Evolutionary conservation across 2,888 invertebrate species (phyloP).

Genomic region (Nezara viridula): DNA sequence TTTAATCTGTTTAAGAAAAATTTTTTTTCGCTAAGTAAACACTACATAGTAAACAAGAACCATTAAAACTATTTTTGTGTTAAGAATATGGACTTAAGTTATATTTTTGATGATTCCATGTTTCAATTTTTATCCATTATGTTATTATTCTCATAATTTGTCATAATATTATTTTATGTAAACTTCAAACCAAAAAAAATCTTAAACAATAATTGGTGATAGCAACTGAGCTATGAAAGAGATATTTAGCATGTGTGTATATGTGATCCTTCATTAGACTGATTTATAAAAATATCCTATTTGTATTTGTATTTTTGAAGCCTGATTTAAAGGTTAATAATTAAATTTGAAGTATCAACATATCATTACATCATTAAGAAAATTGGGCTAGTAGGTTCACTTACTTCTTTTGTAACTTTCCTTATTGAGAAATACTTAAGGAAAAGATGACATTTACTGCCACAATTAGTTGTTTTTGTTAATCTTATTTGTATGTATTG

Average conservation of each 20-base stretch:
- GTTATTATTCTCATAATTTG: not conserved
- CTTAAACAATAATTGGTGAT: not conserved
- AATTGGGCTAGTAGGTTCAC: not conserved
- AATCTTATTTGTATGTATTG: not conserved
- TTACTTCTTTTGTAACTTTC: not conserved
- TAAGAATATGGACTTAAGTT: not conserved
- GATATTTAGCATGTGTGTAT: not conserved
- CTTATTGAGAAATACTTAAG: not conserved
- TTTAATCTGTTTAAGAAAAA: too few species aligned
- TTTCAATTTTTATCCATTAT: not conserved
- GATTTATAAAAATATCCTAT: slow-evolving; percentile 19
- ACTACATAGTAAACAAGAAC: too few species aligned
- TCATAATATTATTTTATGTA: not conserved
- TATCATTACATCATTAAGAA: slow-evolving; percentile 1
- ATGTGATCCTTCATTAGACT: not conserved
- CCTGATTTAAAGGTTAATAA: not conserved
- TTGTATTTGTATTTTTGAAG: not conserved
- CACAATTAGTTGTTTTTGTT: not conserved
- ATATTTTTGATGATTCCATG: not conserved
- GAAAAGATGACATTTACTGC: not conserved
- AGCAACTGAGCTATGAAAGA: too few species aligned
- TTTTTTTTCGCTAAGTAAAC: too few species aligned
- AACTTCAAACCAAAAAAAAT: not conserved
- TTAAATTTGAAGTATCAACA: slow-evolving; percentile 23
- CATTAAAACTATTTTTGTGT: not conserved